Percentiles rank a stretch among this genome's conserved stretches.
Evolutionary conservation across 2,113 vertebrate species (phyloP).

Genomic region (Laticauda laticaudata): DNA sequence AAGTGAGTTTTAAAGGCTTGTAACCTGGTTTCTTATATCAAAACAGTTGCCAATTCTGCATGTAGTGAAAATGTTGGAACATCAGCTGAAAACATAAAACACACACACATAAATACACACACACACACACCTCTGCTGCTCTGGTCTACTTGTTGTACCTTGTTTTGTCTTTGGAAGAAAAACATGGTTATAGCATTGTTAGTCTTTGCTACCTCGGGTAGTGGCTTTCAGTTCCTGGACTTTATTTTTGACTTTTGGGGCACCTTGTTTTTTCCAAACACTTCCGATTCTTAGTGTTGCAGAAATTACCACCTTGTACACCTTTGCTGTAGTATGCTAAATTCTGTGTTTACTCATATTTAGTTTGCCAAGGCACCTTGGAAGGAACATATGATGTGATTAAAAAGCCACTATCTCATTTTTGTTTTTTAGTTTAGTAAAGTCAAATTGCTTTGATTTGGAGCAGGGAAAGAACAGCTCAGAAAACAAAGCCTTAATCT

Average conservation of each 20-base stretch:
- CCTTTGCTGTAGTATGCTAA: not conserved
- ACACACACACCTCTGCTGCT: not conserved
- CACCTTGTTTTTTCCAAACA: not conserved
- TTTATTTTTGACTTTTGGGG: not conserved
- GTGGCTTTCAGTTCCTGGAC: constrained; percentile 1
- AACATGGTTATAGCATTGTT: not conserved
- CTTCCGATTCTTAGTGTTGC: constrained; percentile 14
- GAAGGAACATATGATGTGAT: constrained; percentile 29
- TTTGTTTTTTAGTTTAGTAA: not conserved
- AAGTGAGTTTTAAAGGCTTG: not conserved
- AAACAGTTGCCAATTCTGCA: not conserved
- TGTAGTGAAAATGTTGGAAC: not conserved
- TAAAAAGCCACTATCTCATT: constrained; percentile 8
- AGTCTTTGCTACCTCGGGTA: fast-evolving
- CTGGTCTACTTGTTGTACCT: not conserved
- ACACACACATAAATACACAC: no score
- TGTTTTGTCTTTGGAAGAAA: not conserved
- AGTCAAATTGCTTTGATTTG: not conserved
- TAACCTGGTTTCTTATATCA: not conserved
- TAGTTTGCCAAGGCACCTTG: constrained; percentile 3
- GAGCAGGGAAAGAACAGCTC: fast-evolving
- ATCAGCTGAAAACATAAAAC: not conserved
- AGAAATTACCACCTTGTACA: not conserved
- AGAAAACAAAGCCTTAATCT: not conserved
- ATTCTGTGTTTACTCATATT: not conserved